These are phyloP conservation scores for Drosophila mojavensis DNA, from an alignment of 1,140 invertebrate species.

Conservation along the genomic window DNA sequence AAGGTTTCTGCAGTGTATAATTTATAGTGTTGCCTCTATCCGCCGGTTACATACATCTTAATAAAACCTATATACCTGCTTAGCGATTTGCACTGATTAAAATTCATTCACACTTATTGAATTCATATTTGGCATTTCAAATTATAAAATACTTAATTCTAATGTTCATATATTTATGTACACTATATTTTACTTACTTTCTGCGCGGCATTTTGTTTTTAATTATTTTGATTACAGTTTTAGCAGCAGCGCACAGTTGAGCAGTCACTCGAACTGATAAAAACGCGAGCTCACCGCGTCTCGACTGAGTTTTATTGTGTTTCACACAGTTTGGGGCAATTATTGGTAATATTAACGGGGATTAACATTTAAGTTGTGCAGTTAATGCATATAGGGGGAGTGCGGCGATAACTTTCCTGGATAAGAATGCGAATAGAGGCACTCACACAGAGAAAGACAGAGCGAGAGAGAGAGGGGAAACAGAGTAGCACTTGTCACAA, in stretches of 20 bases:
- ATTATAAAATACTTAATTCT: no score
- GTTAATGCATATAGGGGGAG: conserved; percentile 4
- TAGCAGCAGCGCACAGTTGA: conserved; percentile 11
- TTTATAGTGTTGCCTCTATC: no score
- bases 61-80: no score
- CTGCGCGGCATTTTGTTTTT: conserved; percentile 48
- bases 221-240: conserved; percentile 23
- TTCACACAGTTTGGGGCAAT: conserved; percentile 22
- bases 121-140: no score
- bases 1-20: no score
- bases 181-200: conserved; percentile 45
- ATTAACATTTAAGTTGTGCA: not conserved
- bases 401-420: conserved; percentile 25
- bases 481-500: conserved; percentile 25
- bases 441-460: not conserved
- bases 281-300: not conserved
- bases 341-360: not conserved
- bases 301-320: conserved; percentile 3
- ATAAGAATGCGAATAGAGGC: not conserved
- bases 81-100: no score
- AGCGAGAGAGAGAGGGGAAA: no score
- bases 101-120: no score
- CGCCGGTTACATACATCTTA: no score
- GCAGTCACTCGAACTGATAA: conserved; percentile 12
- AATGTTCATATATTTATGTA: no score